phyloP scores from a whole-genome alignment of 1,140 invertebrate genomes.

The Oncopodura yosiiana region DNA sequence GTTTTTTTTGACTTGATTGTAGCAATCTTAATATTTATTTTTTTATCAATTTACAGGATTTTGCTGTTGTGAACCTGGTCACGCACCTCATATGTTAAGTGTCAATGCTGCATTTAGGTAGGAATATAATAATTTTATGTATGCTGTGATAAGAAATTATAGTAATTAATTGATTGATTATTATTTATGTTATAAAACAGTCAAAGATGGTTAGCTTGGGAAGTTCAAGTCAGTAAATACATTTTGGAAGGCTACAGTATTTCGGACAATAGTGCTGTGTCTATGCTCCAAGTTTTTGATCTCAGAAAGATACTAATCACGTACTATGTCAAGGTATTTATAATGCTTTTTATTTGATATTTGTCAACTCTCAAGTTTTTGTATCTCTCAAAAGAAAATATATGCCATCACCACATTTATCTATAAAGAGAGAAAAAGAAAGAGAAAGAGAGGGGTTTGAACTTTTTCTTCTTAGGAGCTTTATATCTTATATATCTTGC shows the following conservation, averaged over 20 bases:
- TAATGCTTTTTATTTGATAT: background rate
- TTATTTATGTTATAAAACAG: no score
- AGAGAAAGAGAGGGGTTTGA: no score
- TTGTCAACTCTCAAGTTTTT: background rate
- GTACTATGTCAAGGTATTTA: conserved; percentile 85
- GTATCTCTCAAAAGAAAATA: no score
- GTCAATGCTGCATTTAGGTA: conserved; percentile 84
- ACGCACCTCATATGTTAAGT: conserved; percentile 78
- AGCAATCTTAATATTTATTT: conserved; percentile 6
- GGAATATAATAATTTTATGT: background rate
- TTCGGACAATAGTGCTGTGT: conserved; percentile 89
- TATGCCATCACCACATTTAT: no score
- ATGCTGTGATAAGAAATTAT: background rate
- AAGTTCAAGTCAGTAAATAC: conserved; percentile 86
- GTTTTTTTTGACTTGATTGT: conserved; percentile 10
- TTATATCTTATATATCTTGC: no score
- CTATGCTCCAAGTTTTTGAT: conserved; percentile 95
- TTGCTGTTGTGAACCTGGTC: conserved; percentile 87
- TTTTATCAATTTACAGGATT: conserved; percentile 47
- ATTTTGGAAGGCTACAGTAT: conserved; percentile 97
- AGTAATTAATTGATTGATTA: background rate
- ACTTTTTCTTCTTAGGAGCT: no score
- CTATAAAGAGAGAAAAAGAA: no score
- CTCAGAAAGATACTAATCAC: conserved; percentile 91
- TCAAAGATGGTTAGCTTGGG: conserved; percentile 96